phyloP scores from a whole-genome alignment of 2,797 vertebrate species.

The Cyprinodon diabolis region DNA sequence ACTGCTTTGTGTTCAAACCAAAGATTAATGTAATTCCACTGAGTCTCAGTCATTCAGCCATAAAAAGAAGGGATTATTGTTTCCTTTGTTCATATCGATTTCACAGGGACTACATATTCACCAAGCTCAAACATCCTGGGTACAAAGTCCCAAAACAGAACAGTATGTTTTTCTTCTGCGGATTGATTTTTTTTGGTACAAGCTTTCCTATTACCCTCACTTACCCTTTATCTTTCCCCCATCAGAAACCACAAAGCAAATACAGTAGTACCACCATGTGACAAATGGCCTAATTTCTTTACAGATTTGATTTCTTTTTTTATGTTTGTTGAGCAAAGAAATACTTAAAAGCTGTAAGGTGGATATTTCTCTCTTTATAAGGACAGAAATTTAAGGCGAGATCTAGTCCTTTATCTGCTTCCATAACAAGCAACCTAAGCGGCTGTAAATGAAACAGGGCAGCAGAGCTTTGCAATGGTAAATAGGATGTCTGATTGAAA shows the following conservation, averaged over 20 bases:
- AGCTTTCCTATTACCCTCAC: conserved; percentile 48
- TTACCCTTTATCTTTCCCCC: conserved; percentile 32
- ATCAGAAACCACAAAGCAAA: conserved; percentile 49
- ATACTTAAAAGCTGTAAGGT: conserved; percentile 17
- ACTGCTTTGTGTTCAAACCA: neutral
- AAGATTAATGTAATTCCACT: conserved; percentile 10
- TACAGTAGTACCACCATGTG: conserved; percentile 50
- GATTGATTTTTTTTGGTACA: conserved; percentile 45
- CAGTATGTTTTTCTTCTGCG: conserved; percentile 40
- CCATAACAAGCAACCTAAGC: conserved; percentile 58
- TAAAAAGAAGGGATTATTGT: conserved; percentile 20
- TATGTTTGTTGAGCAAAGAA: conserved; percentile 41
- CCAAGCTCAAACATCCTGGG: conserved; percentile 9
- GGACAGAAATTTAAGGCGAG: conserved; percentile 40
- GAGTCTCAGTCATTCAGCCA: neutral
- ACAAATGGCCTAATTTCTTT: conserved; percentile 43
- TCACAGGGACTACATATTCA: conserved; percentile 4
- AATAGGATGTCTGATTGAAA: conserved; percentile 80
- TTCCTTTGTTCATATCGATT: conserved; percentile 34
- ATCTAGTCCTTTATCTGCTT: conserved; percentile 58
- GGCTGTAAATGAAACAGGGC: conserved; percentile 64
- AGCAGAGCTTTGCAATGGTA: conserved; percentile 76
- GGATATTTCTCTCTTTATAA: conserved; percentile 32
- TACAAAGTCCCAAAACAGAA: conserved; percentile 48
- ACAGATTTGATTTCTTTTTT: conserved; percentile 28